Evolutionary conservation across 1,140 invertebrate genomes (phyloP).

Genomic region (Bilobella aurantiaca): DNA sequence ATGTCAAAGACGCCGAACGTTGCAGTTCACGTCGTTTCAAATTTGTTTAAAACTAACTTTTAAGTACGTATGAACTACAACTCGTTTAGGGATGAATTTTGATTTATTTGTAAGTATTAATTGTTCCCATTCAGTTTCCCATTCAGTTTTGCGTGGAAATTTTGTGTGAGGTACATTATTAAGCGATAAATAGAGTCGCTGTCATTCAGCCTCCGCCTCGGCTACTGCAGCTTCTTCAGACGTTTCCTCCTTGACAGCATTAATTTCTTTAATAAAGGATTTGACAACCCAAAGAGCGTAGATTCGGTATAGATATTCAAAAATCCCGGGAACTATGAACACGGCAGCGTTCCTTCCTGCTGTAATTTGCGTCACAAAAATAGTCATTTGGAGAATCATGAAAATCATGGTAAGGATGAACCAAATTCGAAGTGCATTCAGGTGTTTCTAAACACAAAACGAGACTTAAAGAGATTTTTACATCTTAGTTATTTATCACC

Average conservation of each 20-base stretch:
- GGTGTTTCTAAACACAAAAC: background rate
- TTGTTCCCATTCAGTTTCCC: too few relatives aligned
- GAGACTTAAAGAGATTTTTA: background rate
- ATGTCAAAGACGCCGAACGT: too few relatives aligned
- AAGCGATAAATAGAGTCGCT: background rate
- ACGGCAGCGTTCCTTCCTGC: background rate
- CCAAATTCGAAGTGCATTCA: constrained; percentile 2
- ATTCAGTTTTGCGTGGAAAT: too few relatives aligned
- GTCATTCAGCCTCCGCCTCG: background rate
- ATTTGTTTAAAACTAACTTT: too few relatives aligned
- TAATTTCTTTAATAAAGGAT: constrained; percentile 7
- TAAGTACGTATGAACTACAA: too few relatives aligned
- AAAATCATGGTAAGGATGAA: constrained; percentile 10
- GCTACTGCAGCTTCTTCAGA: background rate
- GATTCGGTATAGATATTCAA: constrained; percentile 4
- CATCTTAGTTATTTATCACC: background rate
- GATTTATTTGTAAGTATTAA: too few relatives aligned
- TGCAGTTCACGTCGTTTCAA: too few relatives aligned
- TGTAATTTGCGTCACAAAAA: background rate
- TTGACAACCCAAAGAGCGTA: background rate
- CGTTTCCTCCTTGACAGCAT: background rate
- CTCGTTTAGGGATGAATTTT: too few relatives aligned
- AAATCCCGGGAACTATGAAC: constrained; percentile 6
- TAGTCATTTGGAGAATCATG: constrained; percentile 8
- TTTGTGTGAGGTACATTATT: background rate